Conservation (phyloP, 2,113 vertebrate species). For the Sapayoa aenigma region DNA sequence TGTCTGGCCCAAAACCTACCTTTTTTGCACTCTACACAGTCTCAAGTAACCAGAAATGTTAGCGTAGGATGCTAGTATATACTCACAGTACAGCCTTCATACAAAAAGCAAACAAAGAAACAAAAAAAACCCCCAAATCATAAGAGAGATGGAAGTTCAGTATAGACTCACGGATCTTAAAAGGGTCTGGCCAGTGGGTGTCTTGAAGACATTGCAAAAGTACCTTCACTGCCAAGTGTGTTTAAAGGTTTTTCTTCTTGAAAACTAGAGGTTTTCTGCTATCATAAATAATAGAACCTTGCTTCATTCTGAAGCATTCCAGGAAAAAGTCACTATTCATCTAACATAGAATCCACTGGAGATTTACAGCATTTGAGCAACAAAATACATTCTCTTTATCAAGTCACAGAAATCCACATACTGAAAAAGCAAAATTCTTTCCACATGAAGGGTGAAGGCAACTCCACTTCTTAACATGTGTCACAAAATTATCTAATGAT, state of each 20-base stretch:
- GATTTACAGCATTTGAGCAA: background rate
- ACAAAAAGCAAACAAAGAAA: background rate
- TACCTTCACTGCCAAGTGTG: background rate
- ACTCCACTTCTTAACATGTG: background rate
- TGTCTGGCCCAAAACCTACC: background rate
- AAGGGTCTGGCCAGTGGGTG: background rate
- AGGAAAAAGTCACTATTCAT: background rate
- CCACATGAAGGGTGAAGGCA: background rate
- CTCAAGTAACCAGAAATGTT: background rate
- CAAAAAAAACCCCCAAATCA: background rate
- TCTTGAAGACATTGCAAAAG: background rate
- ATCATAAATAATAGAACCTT: background rate
- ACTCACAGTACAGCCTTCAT: background rate
- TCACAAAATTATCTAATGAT: background rate
- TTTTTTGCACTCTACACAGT: background rate
- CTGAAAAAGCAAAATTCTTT: background rate
- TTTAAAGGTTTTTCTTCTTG: background rate
- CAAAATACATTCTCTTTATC: background rate
- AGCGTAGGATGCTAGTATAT: background rate
- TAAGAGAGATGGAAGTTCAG: background rate
- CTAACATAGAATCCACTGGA: background rate
- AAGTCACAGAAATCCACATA: background rate
- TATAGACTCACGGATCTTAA: background rate
- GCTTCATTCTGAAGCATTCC: background rate
- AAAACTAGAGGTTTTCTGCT: background rate